A percentile compares a stretch with the other conserved stretches of the same genome.
Conservation (phyloP, 1,140 invertebrate genomes). For the Potamilus streckersoni region DNA sequence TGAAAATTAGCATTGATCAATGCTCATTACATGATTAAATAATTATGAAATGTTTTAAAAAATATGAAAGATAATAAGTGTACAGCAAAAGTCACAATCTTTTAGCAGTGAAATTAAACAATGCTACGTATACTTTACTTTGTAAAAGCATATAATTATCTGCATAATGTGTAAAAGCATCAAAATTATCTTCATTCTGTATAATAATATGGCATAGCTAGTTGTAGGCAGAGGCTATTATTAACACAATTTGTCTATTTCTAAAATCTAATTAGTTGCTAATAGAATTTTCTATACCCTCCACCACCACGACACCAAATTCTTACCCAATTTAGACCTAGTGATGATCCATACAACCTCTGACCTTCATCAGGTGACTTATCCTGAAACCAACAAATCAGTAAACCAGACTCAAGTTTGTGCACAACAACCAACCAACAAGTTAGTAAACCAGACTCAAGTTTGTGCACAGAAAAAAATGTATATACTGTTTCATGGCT, state of each 20-base stretch:
- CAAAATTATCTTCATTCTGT: neutral
- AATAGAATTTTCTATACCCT: neutral
- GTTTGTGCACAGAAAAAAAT: no score
- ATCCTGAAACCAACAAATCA: conserved; percentile 15
- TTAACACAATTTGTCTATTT: neutral
- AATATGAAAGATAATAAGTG: no score
- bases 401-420: no score
- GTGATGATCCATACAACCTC: conserved; percentile 19
- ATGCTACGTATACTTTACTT: neutral
- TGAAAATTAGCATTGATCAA: no score
- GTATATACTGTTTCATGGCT: no score
- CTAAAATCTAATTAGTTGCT: neutral
- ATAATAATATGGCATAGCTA: neutral
- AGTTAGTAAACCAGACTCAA: no score
- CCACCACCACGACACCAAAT: neutral
- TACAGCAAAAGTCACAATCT: no score
- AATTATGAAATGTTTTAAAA: no score
- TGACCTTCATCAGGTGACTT: conserved; percentile 28
- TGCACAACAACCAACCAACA: no score
- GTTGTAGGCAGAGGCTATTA: neutral
- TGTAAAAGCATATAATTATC: neutral
- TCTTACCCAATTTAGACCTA: conserved; percentile 25
- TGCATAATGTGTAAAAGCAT: neutral
- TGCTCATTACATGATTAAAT: no score
- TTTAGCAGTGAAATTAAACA: no score